phyloP scores from a whole-genome alignment of 35 echinoderm and acorn worm genomes.

The Heliocidaris tuberculata region DNA sequence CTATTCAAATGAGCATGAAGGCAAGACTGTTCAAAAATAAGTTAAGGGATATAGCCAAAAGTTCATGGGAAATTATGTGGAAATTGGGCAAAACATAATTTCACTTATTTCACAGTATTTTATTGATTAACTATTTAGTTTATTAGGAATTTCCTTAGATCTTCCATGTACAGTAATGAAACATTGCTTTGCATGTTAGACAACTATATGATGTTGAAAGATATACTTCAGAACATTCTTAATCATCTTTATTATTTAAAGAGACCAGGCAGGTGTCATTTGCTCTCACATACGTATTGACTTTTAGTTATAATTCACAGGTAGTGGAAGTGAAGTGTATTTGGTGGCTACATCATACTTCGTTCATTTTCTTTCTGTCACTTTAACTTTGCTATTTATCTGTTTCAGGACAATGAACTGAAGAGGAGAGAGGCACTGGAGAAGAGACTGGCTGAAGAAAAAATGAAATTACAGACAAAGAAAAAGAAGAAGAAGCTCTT shows the following conservation, averaged over 20 bases:
- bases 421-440: slow-evolving; percentile 56
- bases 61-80: neutral
- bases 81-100: neutral
- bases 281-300: too few relatives aligned
- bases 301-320: too few relatives aligned
- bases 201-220: neutral
- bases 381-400: neutral
- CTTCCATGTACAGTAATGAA: neutral
- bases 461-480: slow-evolving; percentile 40
- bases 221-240: too few relatives aligned
- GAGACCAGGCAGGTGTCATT: too few relatives aligned
- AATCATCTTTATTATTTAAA: too few relatives aligned
- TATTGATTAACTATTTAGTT: neutral
- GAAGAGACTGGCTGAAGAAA: slow-evolving; percentile 63
- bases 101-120: neutral
- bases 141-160: neutral
- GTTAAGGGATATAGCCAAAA: neutral
- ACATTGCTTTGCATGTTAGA: neutral
- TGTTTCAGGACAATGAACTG: slow-evolving; percentile 54
- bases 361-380: neutral
- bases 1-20: neutral
- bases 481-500: slow-evolving; percentile 62
- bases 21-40: neutral
- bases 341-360: too few relatives aligned
- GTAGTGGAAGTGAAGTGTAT: too few relatives aligned